These are phyloP conservation scores for Nothobranchius furzeri DNA, from an alignment of 2,113 vertebrate species.

Conservation along the genomic window DNA sequence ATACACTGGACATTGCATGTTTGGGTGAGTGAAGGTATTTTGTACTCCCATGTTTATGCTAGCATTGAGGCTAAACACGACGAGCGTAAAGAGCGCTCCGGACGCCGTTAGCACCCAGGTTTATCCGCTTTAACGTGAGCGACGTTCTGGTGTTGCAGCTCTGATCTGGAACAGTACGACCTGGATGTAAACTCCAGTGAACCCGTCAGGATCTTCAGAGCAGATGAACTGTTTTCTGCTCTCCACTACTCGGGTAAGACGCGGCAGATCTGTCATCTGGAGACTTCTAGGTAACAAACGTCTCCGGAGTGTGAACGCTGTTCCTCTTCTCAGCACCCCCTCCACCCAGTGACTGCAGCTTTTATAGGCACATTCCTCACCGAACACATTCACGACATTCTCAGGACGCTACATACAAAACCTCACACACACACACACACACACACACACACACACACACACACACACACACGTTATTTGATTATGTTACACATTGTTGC, in stretches of 20 bases:
- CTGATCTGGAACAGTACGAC: slow-evolving; percentile 82
- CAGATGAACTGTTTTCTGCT: slow-evolving; percentile 93
- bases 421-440: slow-evolving; percentile 46
- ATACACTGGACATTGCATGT: slow-evolving; percentile 87
- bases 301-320: slow-evolving; percentile 39
- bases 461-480: slow-evolving; percentile 29
- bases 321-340: slow-evolving; percentile 15
- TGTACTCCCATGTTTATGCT: too few species aligned
- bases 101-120: too few species aligned
- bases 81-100: too few species aligned
- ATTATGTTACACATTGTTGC: slow-evolving; percentile 33
- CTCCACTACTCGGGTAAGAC: slow-evolving; percentile 90
- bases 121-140: not conserved
- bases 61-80: too few species aligned
- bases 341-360: slow-evolving; percentile 52
- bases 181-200: slow-evolving; percentile 80
- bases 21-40: slow-evolving; percentile 76
- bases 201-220: slow-evolving; percentile 83
- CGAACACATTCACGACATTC: slow-evolving; percentile 52
- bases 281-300: slow-evolving; percentile 50
- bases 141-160: slow-evolving; percentile 50
- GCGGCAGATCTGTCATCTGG: not conserved
- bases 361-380: slow-evolving; percentile 64
- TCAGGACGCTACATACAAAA: slow-evolving; percentile 38
- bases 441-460: not conserved